A percentile compares a stretch with the other conserved stretches of the same genome.
phyloP scores from a whole-genome alignment of 2,113 vertebrate genomes.

The Numenius arquata region DNA sequence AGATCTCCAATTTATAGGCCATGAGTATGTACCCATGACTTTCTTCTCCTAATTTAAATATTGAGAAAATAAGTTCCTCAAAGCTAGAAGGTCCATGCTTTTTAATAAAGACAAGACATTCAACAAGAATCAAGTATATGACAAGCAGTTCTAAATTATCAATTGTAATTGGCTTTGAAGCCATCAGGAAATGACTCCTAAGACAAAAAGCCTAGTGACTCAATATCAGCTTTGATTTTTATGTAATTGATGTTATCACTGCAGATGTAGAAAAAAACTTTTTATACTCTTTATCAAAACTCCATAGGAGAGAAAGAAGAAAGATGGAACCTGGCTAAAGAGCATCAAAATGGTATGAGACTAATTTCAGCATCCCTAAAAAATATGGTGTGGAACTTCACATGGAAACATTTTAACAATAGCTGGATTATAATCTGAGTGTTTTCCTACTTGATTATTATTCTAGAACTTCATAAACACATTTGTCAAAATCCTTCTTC shows the following conservation, averaged over 20 bases:
- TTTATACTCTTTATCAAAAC: background rate
- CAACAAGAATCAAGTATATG: background rate
- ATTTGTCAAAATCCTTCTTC: background rate
- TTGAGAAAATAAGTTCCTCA: background rate
- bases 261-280: background rate
- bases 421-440: background rate
- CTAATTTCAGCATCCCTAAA: background rate
- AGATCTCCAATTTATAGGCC: background rate
- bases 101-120: background rate
- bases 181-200: background rate
- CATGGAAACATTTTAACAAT: background rate
- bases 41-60: background rate
- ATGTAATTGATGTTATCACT: background rate
- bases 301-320: background rate
- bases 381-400: accelerated
- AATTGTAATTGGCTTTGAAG: background rate
- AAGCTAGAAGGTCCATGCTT: background rate
- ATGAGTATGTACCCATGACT: background rate
- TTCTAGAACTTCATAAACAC: background rate
- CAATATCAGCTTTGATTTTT: background rate
- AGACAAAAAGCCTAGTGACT: background rate
- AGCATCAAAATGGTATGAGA: background rate
- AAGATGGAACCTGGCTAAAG: background rate
- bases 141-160: background rate
- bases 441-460: background rate